Evolutionary conservation across 2,888 invertebrate genomes (phyloP), one percentile per base, ranked within the genome.

Genomic region (Drosophila bunnanda): DNA sequence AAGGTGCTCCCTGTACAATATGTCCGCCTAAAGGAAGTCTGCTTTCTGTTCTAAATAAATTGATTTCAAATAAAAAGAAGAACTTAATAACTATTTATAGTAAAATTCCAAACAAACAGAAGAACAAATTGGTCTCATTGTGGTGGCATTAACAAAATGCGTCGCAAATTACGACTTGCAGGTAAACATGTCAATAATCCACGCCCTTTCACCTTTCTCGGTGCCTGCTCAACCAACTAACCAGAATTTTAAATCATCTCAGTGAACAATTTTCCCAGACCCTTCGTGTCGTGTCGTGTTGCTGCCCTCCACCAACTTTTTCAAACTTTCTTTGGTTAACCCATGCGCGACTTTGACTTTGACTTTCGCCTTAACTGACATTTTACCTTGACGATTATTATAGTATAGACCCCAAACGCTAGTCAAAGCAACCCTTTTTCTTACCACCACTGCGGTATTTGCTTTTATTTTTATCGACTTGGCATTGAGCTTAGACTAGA

Each of bases 381-480:
- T 28, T 62, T 58, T 50, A 22, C 75, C 67, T 43, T 48, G 34
- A 34, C 34, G 25, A 36, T 52, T 36, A 36, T 22, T 52, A 15
- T 57, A 48, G 32, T 17, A 48, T 13, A 32, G 25, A 17, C n/a
- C 28, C 20, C n/a, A 34, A 65, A 30, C 30, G 17, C 17, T 25
- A 25, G 39, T 39, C 30, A 22, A 17, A 38, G 32, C 34, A 43
- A 64, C 66, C 54, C 38, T 36, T 44, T 50, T 39, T 43, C 22
- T 13, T 17, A 7, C 57, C 13, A 32, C 22, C 36, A 32, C 38
- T 50, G 64, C 44, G 59, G 59, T 59, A 55, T 39, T 38, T 70
- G 34, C 15, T 46, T 41, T 55, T 41, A 50, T 43, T 70, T 53
- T 53, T 71, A 69, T 59, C 34, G 71, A 52, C 59, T 70, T 69